Conservation (phyloP, 2,797 vertebrate genomes). For the Etheostoma nigrum region DNA sequence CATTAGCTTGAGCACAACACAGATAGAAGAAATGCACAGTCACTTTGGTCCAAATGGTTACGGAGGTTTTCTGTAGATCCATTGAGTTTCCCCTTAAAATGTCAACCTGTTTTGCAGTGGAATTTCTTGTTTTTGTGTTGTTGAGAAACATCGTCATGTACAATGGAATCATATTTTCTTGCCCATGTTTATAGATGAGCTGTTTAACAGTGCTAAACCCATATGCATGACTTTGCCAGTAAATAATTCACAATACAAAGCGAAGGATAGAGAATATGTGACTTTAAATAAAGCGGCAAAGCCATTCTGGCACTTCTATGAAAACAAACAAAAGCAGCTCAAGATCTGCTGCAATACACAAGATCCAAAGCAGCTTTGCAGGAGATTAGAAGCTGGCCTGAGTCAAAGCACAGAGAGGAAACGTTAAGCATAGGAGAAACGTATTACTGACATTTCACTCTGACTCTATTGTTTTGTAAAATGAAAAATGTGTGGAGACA, state of each 20-base stretch:
- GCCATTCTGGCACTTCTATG: constrained; percentile 18
- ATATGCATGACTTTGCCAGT: constrained; percentile 15
- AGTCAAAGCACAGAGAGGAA: constrained; percentile 30
- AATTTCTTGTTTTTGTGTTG: constrained; percentile 10
- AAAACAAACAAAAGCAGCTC: constrained; percentile 53
- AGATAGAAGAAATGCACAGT: constrained; percentile 2
- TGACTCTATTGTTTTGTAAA: constrained; percentile 22
- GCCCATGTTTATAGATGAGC: constrained; percentile 66
- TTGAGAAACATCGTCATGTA: constrained; percentile 25
- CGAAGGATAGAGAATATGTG: constrained; percentile 35
- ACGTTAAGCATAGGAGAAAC: constrained; percentile 33
- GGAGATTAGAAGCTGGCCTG: constrained; percentile 50
- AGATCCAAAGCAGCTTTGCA: constrained; percentile 65
- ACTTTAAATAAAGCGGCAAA: constrained; percentile 45
- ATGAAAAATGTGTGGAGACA: constrained; percentile 20
- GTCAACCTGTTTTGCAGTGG: constrained; percentile 12
- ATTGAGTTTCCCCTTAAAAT: constrained; percentile 34
- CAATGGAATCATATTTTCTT: constrained; percentile 39
- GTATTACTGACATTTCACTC: constrained; percentile 54
- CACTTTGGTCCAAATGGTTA: constrained; percentile 1
- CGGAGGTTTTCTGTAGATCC: constrained; percentile 22
- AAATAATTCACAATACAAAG: constrained; percentile 43
- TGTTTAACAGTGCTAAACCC: constrained; percentile 51
- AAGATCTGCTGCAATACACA: constrained; percentile 31
- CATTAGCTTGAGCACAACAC: constrained; percentile 12